Base-by-base conservation (phyloP, 2,797 vertebrate species). In the Pseudomugil gertrudae region DNA sequence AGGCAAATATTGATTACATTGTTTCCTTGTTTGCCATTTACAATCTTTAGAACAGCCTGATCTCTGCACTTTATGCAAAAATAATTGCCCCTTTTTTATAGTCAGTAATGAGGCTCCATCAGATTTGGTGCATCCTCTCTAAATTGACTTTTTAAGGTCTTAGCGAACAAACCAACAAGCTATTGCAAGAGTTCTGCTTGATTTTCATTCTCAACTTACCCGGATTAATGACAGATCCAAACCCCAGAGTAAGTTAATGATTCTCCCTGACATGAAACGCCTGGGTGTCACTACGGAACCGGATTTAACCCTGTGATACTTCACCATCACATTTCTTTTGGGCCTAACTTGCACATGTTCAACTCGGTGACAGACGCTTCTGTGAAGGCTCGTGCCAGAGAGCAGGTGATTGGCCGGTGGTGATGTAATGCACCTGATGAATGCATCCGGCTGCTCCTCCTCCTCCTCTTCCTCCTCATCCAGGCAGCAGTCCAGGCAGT, bases 361-460 rank as follows among this genome's bases (percentile, higher is more conserved):
- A 54, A 72, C 69, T 63, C 56, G 32, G 68, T 33, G 30, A 65
- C 58, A 65, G 63, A 40, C 35, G 58, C 69, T 27, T 26, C 63
- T 66, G 43, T 11, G 21, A 53, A 45, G 72, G 51, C 76, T 74
- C 0, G 38, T 75, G 77, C 55, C 74, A 78, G 54, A 50, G 68
- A 76, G 63, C 68, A 81, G 53, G 6, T 26, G 84, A 93, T 92
- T 93, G 92, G 90, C 79, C 71, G 0, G 40, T 1, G 72, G 79
- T 93, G 92, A 93, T 62, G 90, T 92, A 88, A 91, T 89, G 74
- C 63, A 90, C 91, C 90, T 89, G 87, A 90, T 92, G 85, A 90
- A 92, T 87, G 81, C 79, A 63, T 66, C 66, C 64, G 0, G n/a
- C n/a, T n/a, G 13, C 67, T 71, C 74, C 80, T 80, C 80, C 82